Conservation (phyloP, 1,140 invertebrate species). For the Hylaeus anthracinus region DNA sequence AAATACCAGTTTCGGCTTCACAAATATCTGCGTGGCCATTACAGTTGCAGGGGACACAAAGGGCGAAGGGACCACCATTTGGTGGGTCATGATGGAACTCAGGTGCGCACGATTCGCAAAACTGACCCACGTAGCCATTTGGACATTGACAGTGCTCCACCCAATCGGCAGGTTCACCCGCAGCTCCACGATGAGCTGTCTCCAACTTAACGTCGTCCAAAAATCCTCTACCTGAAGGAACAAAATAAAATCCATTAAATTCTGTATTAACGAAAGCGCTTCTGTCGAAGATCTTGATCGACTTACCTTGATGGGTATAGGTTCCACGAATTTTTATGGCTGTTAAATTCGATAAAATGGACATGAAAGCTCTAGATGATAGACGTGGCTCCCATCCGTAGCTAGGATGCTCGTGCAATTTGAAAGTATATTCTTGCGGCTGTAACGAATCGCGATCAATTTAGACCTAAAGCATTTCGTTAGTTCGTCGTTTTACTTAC, state of each 20-base stretch:
- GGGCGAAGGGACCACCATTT: conserved; percentile 94
- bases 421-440: conserved; percentile 88
- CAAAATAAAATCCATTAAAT: conserved; percentile 3
- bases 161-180: conserved; percentile 92
- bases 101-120: conserved; percentile 97
- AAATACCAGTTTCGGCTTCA: conserved; percentile 93
- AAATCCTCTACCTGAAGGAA: conserved; percentile 87
- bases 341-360: conserved; percentile 95
- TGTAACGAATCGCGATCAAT: conserved; percentile 28
- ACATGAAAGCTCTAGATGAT: conserved; percentile 93
- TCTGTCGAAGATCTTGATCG: no score
- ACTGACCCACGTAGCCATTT: conserved; percentile 95
- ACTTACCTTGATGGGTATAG: conserved; percentile 87
- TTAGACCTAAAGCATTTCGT: background rate
- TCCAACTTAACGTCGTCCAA: conserved; percentile 94
- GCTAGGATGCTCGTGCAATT: conserved; percentile 93
- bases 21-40: conserved; percentile 97
- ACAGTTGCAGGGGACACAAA: conserved; percentile 97
- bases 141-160: conserved; percentile 97
- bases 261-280: conserved; percentile 11
- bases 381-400: conserved; percentile 96
- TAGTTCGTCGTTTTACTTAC: conserved; percentile 72
- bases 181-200: conserved; percentile 90
- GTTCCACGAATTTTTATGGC: conserved; percentile 96
- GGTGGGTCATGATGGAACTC: conserved; percentile 95